A percentile compares a stretch with the other conserved stretches of the same genome.
phyloP scores from a whole-genome alignment of 2,888 invertebrate genomes.

The Limulus polyphemus region DNA sequence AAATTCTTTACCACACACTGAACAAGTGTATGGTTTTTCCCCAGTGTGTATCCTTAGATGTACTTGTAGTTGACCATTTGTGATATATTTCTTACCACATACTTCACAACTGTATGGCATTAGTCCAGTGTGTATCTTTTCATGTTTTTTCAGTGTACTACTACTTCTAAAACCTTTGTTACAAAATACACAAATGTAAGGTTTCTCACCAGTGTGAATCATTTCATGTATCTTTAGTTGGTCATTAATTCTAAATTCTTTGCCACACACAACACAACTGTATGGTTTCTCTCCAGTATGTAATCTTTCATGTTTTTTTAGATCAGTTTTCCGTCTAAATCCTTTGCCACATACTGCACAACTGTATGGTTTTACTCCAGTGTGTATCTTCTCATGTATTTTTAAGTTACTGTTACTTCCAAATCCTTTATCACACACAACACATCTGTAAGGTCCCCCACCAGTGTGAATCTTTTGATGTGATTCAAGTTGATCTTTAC shows the following conservation, averaged over 20 bases:
- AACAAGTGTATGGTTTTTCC: not conserved
- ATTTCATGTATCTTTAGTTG: slow-evolving; percentile 37
- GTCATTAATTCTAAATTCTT: slow-evolving; percentile 38
- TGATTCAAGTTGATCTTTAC: slow-evolving; percentile 11
- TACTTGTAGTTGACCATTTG: slow-evolving; percentile 14
- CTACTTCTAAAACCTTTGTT: slow-evolving; percentile 33
- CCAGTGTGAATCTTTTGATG: not conserved
- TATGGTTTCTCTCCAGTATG: slow-evolving; percentile 36
- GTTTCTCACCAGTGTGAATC: slow-evolving; percentile 36
- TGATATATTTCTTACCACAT: slow-evolving; percentile 13
- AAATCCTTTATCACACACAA: not conserved
- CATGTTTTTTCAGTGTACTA: too few species aligned
- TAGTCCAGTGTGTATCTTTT: too few species aligned
- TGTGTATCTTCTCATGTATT: slow-evolving; percentile 28
- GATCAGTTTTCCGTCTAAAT: slow-evolving; percentile 32
- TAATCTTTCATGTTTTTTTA: slow-evolving; percentile 9
- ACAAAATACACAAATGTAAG: slow-evolving; percentile 35
- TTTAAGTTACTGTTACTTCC: not conserved
- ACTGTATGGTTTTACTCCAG: slow-evolving; percentile 31
- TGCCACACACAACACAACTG: slow-evolving; percentile 36
- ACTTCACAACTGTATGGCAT: not conserved
- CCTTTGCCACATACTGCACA: slow-evolving; percentile 35
- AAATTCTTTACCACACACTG: not conserved
- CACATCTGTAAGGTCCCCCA: not conserved
- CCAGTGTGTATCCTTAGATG: not conserved